Conservation (phyloP, 2,888 invertebrate genomes). For the Pollenia amentaria region DNA sequence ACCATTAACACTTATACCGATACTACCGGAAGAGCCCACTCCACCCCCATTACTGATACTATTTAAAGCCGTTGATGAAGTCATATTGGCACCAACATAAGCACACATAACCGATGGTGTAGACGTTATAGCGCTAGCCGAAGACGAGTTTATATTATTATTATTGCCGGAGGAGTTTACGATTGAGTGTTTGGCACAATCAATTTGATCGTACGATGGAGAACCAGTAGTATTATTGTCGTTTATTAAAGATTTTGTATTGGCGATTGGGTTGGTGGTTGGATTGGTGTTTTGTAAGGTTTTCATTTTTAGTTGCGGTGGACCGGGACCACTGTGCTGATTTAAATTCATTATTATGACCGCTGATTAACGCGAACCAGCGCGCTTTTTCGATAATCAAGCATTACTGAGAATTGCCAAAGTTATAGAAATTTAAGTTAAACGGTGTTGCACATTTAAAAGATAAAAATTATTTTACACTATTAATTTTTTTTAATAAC, state of each 20-base stretch:
- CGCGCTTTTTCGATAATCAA: slow-evolving; percentile 38
- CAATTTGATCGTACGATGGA: slow-evolving; percentile 72
- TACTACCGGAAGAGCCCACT: background rate
- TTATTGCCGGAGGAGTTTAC: slow-evolving; percentile 14
- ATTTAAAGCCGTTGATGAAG: slow-evolving; percentile 49
- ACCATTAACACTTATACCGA: slow-evolving; percentile 20
- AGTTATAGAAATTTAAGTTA: slow-evolving; percentile 11
- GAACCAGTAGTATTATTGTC: slow-evolving; percentile 55
- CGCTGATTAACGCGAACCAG: slow-evolving; percentile 77
- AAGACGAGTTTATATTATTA: background rate
- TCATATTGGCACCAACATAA: slow-evolving; percentile 65
- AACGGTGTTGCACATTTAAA: slow-evolving; percentile 8
- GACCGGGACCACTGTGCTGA: slow-evolving; percentile 84
- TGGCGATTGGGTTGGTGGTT: slow-evolving; percentile 28
- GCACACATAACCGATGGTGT: slow-evolving; percentile 57
- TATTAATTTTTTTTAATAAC: too few species aligned
- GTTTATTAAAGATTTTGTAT: slow-evolving; percentile 43
- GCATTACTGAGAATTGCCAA: slow-evolving; percentile 59
- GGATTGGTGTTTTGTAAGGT: slow-evolving; percentile 60
- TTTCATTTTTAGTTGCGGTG: slow-evolving; percentile 77
- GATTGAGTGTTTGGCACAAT: slow-evolving; percentile 64
- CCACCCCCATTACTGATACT: slow-evolving; percentile 30
- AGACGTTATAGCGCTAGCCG: background rate
- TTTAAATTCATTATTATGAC: slow-evolving; percentile 84
- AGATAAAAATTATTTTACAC: too few species aligned